Percentiles rank a stretch among this genome's conserved stretches.
Evolutionary conservation across 2,797 vertebrate genomes (phyloP).

Genomic region (Alectoris magna): DNA sequence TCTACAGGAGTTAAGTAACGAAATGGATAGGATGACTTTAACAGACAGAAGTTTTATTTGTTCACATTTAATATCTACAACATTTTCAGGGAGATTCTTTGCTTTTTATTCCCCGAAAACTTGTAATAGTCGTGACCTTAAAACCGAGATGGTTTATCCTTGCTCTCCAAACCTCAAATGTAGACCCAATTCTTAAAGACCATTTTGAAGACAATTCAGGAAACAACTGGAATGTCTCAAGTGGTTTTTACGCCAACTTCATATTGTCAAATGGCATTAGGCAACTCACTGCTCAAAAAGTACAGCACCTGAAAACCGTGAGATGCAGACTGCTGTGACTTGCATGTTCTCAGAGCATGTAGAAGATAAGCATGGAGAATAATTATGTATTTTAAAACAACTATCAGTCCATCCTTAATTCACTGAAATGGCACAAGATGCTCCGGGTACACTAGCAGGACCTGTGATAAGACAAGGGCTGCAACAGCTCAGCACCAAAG

Average conservation of each 20-base stretch:
- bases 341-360: accelerated
- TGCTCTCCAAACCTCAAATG: not conserved
- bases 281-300: accelerated
- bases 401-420: not conserved
- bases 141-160: not conserved
- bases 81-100: not conserved
- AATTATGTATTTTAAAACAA: accelerated
- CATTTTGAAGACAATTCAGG: not conserved
- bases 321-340: not conserved
- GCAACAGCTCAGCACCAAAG: not conserved
- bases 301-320: not conserved
- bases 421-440: not conserved
- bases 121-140: not conserved
- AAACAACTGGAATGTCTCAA: not conserved
- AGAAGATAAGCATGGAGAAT: not conserved
- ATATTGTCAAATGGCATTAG: not conserved
- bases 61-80: not conserved
- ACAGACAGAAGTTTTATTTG: not conserved
- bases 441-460: not conserved
- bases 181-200: not conserved
- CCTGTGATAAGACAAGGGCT: not conserved
- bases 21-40: not conserved
- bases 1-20: not conserved
- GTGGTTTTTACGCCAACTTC: not conserved
- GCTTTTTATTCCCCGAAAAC: not conserved